Base-by-base conservation (phyloP, 2,888 invertebrate species). In the Celastrina argiolus region DNA sequence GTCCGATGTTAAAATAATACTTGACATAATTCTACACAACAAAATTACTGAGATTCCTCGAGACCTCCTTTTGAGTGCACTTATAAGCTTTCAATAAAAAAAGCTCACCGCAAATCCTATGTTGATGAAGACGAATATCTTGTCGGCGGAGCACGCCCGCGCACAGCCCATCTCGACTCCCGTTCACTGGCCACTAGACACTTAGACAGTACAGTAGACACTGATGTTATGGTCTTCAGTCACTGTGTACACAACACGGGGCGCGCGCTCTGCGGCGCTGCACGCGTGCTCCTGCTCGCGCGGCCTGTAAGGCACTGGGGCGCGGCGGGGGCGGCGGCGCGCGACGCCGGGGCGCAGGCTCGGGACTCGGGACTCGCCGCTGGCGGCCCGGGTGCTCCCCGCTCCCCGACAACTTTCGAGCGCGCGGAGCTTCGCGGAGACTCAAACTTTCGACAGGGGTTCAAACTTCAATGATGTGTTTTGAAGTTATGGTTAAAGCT, bases 121-220 rank as follows among this genome's bases (percentile, higher is more conserved):
- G 81, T 91, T 90, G 82, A 91, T 87, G 81, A 91, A 88, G 74
- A 90, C 81, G 82, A 91, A 90, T 69, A 88, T 78, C 70, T 84
- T 88, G 76, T 89, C 85, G 26, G 85, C 81, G 75, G 84, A 77
- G 79, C 89, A 89, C 73, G 85, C 82, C 65, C 81, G 75, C 76
- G 81, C 76, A 78, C 87, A 87, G 71, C 78, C 83, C 88, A 88
- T 88, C 74, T 65, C 66, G 69, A 26, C 51, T 51, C 31, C 31
- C 6, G 56, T 28, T 69, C 56, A 22, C 51, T 14, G 12, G 7
- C 10, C 51, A 22, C 51, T 18, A 12, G 22, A 8, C 12, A 5
- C 2, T 10, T n/a, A 45, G 45, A 45, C 45, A 45, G 6, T 45
- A 14, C 16, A 22, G 12, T 22, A 26, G 51, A 22, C 51, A 51